phyloP scores from a whole-genome alignment of 2,888 invertebrate species.

The Watsonalla binaria region DNA sequence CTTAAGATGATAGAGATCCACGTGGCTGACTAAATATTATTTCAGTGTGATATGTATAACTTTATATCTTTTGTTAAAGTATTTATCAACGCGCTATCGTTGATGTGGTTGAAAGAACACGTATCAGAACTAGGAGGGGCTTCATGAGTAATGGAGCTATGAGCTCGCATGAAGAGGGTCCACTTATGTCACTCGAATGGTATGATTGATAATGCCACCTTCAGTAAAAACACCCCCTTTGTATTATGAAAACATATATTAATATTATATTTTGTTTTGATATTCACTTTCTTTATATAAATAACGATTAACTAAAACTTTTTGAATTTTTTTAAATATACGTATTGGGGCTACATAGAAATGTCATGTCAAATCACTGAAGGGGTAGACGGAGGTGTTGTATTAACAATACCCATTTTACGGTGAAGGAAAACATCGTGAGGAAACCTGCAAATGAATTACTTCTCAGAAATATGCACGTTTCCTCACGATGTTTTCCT shows the following conservation, averaged over 20 bases:
- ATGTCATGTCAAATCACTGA: too few species aligned
- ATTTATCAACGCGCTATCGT: conserved; percentile 35
- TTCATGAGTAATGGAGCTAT: conserved; percentile 72
- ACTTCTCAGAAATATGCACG: too few species aligned
- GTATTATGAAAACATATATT: conserved; percentile 13
- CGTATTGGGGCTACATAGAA: too few species aligned
- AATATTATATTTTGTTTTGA: neutral
- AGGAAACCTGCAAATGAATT: too few species aligned
- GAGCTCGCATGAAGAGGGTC: conserved; percentile 74
- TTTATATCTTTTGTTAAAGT: neutral
- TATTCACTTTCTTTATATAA: too few species aligned
- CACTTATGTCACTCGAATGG: conserved; percentile 72
- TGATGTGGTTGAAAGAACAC: conserved; percentile 46
- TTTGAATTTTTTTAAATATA: too few species aligned
- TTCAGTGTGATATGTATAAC: neutral
- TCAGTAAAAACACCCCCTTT: conserved; percentile 65
- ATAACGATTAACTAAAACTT: too few species aligned
- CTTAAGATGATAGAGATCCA: too few species aligned
- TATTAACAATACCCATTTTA: too few species aligned
- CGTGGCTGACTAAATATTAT: neutral
- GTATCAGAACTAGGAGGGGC: conserved; percentile 70
- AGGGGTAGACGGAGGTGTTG: too few species aligned
- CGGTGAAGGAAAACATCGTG: too few species aligned
- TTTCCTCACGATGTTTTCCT: too few species aligned
- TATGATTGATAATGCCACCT: conserved; percentile 73